These are phyloP conservation scores for Brachyopa scutellaris DNA, from an alignment of 2,888 invertebrate species.

Conservation along the genomic window DNA sequence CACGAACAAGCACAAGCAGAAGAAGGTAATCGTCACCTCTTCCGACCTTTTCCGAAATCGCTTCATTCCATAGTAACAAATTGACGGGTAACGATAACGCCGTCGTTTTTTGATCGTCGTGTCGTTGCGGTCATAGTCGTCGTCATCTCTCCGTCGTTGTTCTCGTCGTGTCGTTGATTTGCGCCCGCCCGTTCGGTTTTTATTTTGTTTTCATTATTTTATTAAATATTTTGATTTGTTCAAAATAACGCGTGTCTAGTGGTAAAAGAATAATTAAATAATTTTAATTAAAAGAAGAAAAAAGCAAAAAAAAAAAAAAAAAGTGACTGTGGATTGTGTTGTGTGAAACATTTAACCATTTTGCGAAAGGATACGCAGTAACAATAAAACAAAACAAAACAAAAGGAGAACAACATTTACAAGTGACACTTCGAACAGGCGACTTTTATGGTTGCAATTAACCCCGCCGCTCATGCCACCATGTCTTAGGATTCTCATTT, in stretches of 20 bases:
- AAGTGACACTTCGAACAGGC: no score
- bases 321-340: conserved; percentile 6
- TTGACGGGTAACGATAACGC: conserved; percentile 67
- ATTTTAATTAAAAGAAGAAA: no score
- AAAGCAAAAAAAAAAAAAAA: no score
- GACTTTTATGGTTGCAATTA: no score
- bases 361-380: conserved; percentile 41
- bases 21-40: conserved; percentile 69
- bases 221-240: not conserved
- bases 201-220: not conserved
- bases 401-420: not conserved
- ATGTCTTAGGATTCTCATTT: no score
- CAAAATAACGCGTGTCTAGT: not conserved
- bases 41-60: conserved; percentile 64
- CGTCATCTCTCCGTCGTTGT: conserved; percentile 52
- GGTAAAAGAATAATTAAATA: no score
- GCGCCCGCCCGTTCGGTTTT: no score
- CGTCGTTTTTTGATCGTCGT: conserved; percentile 59
- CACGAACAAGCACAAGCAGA: conserved; percentile 43
- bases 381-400: not conserved
- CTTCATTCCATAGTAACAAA: conserved; percentile 68
- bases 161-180: not conserved
- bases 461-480: no score
- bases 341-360: conserved; percentile 2
- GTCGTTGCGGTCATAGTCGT: conserved; percentile 41